Evolutionary conservation across 2,888 invertebrate genomes (phyloP), one percentile per base, ranked within the genome.

Genomic region (Camponotus fellah): DNA sequence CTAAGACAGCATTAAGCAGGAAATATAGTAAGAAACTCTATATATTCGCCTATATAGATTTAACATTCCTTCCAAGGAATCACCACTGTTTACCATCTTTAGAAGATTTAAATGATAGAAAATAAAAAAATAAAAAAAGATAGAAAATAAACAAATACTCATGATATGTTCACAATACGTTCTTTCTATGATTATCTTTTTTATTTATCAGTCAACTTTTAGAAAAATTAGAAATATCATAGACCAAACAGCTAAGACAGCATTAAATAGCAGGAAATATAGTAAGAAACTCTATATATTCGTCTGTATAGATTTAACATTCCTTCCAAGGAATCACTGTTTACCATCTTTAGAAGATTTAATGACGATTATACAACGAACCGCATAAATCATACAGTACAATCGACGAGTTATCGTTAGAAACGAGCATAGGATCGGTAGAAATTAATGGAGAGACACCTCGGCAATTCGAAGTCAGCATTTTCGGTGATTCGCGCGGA

Each of bases 91-190:
- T 72, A 79, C 72, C 72, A 71, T 34, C 72, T 72, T 72, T 37
- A 40, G 60, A 2, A 12, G 34, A 80, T 80, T 26, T 26, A 58
- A 80, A 12, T 60, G n/a, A n/a, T n/a, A n/a, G n/a, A n/a, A n/a
- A n/a, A n/a, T n/a, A n/a, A n/a, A n/a, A n/a, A n/a, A n/a, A n/a
- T n/a, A n/a, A n/a, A n/a, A n/a, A n/a, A 88, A 86, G 79, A 84
- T 69, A 85, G 86, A 71, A 90, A 85, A 89, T 91, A 88, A 91
- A 89, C 90, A 88, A 82, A 85, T 74, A 69, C 87, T 88, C 86
- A 65, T 72, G 62, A 80, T n/a, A 46, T 79, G 82, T 77, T 86
- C 62, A 40, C 10, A 3, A 43, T 43, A 43, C 43, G 43, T 43
- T 72, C 65, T 81, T 37, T 37, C 6, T 40, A 40, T 46, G 17